Conservation (phyloP, 2,888 invertebrate genomes). For the Agrotis ipsilon region DNA sequence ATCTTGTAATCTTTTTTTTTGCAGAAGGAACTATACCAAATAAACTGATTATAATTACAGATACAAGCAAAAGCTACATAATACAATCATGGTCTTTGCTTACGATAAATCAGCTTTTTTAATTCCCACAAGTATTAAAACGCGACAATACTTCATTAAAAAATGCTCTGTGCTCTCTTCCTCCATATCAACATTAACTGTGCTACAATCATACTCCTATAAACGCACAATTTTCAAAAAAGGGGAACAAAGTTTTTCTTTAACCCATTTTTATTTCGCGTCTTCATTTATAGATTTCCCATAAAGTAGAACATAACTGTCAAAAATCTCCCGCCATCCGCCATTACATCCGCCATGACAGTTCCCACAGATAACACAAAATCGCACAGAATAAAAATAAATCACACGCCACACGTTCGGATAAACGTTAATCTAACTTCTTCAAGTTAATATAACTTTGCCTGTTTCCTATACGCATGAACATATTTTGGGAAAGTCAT, state of each 20-base stretch:
- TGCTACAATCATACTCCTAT: too few relatives aligned
- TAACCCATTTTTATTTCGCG: too few relatives aligned
- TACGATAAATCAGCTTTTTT: not conserved
- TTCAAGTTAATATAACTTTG: slow-evolving; percentile 85
- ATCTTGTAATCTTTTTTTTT: not conserved
- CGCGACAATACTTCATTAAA: too few relatives aligned
- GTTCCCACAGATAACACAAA: slow-evolving; percentile 48
- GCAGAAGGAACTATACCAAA: too few relatives aligned
- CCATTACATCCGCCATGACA: slow-evolving; percentile 35
- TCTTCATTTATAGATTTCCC: not conserved
- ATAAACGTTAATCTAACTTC: slow-evolving; percentile 84
- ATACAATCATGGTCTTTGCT: not conserved
- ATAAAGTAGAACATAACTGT: not conserved
- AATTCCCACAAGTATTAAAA: too few relatives aligned
- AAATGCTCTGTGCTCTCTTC: too few relatives aligned
- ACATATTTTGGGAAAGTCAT: slow-evolving; percentile 80
- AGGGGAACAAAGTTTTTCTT: too few relatives aligned
- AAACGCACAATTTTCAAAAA: too few relatives aligned
- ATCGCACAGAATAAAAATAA: slow-evolving; percentile 63
- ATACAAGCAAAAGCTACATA: not conserved
- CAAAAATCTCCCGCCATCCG: slow-evolving; percentile 16
- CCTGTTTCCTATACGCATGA: slow-evolving; percentile 80
- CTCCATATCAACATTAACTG: too few relatives aligned
- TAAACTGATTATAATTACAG: too few relatives aligned
- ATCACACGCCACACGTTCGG: slow-evolving; percentile 73